These are phyloP conservation scores for Psilopsiagon aymara DNA, from an alignment of 2,113 vertebrate genomes.

Conservation along the genomic window DNA sequence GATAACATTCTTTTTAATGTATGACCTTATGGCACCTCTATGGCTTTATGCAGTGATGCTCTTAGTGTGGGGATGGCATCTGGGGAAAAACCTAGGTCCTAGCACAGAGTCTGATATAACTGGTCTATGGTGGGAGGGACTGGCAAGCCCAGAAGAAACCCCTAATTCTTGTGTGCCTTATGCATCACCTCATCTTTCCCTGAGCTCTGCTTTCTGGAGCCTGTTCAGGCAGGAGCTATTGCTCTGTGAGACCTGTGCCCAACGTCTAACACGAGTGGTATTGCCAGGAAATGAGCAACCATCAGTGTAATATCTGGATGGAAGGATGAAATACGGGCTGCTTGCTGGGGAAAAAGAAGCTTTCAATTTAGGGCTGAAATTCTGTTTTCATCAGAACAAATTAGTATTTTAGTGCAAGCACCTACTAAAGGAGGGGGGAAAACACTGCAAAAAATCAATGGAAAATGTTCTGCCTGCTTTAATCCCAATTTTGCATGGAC, in stretches of 20 bases:
- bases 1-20: neutral
- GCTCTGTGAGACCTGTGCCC: neutral
- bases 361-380: neutral
- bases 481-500: neutral
- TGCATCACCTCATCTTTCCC: fast-evolving
- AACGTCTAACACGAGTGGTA: neutral
- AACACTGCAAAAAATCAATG: neutral
- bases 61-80: neutral
- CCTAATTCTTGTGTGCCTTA: neutral
- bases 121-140: too few species aligned
- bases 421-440: fast-evolving
- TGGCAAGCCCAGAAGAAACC: neutral
- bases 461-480: neutral
- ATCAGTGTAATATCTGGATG: neutral
- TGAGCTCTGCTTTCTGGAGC: neutral
- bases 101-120: neutral
- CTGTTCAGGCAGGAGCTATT: neutral
- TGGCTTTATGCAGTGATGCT: too few species aligned
- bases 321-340: neutral
- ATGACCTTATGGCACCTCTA: neutral
- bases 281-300: neutral
- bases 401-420: neutral
- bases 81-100: neutral
- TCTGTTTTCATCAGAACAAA: neutral
- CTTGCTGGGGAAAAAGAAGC: neutral